Evolutionary conservation across 2,113 vertebrate genomes (phyloP).

Genomic region (Circaetus cinerascens): DNA sequence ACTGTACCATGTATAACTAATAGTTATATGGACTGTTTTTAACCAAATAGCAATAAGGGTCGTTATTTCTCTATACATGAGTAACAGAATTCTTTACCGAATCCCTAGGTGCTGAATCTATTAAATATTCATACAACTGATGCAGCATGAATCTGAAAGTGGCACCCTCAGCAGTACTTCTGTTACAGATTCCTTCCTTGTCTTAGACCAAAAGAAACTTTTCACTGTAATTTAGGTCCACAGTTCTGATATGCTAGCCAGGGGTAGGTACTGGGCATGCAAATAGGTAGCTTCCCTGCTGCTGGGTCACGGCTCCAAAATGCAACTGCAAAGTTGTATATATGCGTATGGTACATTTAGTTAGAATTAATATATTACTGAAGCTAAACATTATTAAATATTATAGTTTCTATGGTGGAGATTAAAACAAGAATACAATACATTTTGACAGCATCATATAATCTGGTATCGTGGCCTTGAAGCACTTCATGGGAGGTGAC

Average conservation of each 20-base stretch:
- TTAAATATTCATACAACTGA: not conserved
- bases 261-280: too few species aligned
- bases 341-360: too few species aligned
- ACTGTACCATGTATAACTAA: not conserved
- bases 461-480: not conserved
- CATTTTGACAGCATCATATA: accelerated
- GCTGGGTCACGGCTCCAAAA: not conserved
- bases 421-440: not conserved
- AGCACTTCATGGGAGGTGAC: not conserved
- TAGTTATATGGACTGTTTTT: not conserved
- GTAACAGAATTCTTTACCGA: not conserved
- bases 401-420: accelerated
- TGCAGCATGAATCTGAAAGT: not conserved
- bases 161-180: not conserved
- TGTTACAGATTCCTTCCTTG: not conserved
- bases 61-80: not conserved
- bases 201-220: not conserved
- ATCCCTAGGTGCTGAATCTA: not conserved
- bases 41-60: not conserved
- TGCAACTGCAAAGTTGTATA: not conserved
- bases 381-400: not conserved
- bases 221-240: not conserved
- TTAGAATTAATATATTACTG: not conserved
- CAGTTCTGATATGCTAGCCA: not conserved
- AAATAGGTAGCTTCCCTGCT: not conserved